These are phyloP conservation scores for Tryphoninae sp. DNA, from an alignment of 2,888 invertebrate genomes.

Conservation along the genomic window DNA sequence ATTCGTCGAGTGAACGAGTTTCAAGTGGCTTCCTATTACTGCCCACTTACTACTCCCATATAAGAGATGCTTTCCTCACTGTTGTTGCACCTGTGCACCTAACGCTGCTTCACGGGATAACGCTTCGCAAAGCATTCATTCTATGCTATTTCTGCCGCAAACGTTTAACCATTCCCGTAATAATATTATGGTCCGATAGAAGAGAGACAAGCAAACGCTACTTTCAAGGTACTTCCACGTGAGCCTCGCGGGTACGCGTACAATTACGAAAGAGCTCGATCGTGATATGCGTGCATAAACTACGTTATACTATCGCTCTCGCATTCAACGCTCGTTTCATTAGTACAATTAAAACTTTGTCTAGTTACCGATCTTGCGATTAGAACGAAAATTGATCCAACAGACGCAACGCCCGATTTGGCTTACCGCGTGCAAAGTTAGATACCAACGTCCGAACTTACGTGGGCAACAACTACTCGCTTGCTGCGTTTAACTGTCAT, in stretches of 20 bases:
- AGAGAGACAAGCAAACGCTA: background rate
- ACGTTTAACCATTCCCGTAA: slow-evolving; percentile 23
- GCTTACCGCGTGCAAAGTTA: background rate
- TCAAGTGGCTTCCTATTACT: slow-evolving; percentile 61
- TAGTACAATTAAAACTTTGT: slow-evolving; percentile 40
- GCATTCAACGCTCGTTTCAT: slow-evolving; percentile 15
- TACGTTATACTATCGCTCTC: slow-evolving; percentile 22
- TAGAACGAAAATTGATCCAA: slow-evolving; percentile 23
- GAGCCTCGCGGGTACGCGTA: background rate
- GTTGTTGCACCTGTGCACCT: slow-evolving; percentile 49
- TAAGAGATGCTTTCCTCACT: slow-evolving; percentile 26
- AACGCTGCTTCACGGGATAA: slow-evolving; percentile 12
- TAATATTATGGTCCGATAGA: slow-evolving; percentile 24
- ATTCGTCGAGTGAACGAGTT: slow-evolving; percentile 62
- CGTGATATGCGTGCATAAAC: slow-evolving; percentile 27
- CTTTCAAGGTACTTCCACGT: background rate
- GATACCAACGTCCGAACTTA: background rate
- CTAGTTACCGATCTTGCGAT: background rate
- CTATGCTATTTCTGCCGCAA: background rate
- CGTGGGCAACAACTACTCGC: background rate
- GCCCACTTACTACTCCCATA: slow-evolving; percentile 54
- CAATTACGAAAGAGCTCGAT: slow-evolving; percentile 16
- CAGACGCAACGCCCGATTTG: background rate
- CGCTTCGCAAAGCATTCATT: slow-evolving; percentile 33
- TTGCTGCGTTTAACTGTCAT: slow-evolving; percentile 33